Evolutionary conservation across 30 jellyfish, hydroid and myxozoan species (phyloP).

Genomic region (Pseudorhiza aurosa): DNA sequence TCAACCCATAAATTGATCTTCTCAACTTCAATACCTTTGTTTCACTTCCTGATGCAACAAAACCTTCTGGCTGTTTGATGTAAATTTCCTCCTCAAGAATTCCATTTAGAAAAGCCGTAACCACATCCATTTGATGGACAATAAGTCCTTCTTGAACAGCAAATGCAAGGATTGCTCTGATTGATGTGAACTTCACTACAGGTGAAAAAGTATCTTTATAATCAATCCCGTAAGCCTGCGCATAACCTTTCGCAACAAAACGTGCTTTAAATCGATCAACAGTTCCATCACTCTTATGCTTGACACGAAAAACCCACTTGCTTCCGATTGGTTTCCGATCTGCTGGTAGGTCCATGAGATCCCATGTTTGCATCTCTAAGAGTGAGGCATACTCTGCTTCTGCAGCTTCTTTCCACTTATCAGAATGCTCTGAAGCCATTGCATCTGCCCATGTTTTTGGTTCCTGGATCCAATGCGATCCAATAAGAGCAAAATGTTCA

Average conservation of each 20-base stretch:
- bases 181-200: conserved; percentile 26
- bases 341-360: conserved; percentile 26
- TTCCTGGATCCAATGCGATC: background rate
- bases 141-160: conserved; percentile 28
- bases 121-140: conserved; percentile 44
- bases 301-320: conserved; percentile 59
- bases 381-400: conserved; percentile 28
- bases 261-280: conserved; percentile 61
- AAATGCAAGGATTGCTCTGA: conserved; percentile 42
- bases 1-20: conserved; percentile 30
- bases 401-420: conserved; percentile 47
- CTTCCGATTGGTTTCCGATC: conserved; percentile 40
- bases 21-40: conserved; percentile 31
- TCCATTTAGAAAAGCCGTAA: conserved; percentile 39
- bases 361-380: conserved; percentile 40
- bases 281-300: conserved; percentile 52
- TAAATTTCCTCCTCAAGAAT: conserved; percentile 42
- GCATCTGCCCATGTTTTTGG: background rate
- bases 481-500: background rate
- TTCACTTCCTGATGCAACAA: background rate
- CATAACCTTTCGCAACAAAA: conserved; percentile 60
- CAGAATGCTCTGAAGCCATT: background rate
- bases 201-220: conserved; percentile 6
- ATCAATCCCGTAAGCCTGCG: conserved; percentile 40
- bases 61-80: conserved; percentile 38